Evolutionary conservation across 2,888 invertebrate species (phyloP), one percentile per base, ranked within the genome.

Genomic region (Amphipyra tragopoginis): DNA sequence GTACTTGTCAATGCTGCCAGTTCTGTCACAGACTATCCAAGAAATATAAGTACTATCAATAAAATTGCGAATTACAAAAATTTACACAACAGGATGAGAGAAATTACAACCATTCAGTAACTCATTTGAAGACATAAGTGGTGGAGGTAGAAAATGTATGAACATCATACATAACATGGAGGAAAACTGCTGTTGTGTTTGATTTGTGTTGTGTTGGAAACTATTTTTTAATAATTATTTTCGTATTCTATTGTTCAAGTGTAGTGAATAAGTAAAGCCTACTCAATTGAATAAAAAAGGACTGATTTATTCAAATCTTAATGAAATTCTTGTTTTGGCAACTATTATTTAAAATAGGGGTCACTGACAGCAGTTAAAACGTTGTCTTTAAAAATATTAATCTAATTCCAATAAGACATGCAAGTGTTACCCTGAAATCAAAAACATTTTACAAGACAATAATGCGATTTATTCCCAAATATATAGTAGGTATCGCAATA

Each of bases 381-480:
- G 56, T 61, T 54, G 52, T 62, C 44, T 65, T 66, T 52, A 52
- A 64, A 59, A 60, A 55, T 49, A 59, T 45, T 55, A 62, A 58
- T 61, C 56, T 54, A 67, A 59, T 13, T 63, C 45, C 65, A 65
- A 72, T 66, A 62, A 10, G 42, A 74, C 67, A 64, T 71, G 64
- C 49, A 65, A 62, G 57, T 57, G 49, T 66, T 76, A 83, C 72
- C 82, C 81, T 82, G 82, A 87, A 87, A 86, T 81, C 66, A 86
- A 87, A 86, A 82, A 81, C 75, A 75, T 74, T 75, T 77, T 77
- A 79, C 78, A 57, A 70, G 69, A 84, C 79, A 81, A 72, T 77
- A 60, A 81, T 81, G 84, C 80, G 75, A 84, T 87, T 85, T 88
- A 86, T 86, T 86, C 66, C 73, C 70, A 70, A 77, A 79, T 72